Base-by-base conservation (phyloP, 2,113 vertebrate genomes). In the Canis aureus region DNA sequence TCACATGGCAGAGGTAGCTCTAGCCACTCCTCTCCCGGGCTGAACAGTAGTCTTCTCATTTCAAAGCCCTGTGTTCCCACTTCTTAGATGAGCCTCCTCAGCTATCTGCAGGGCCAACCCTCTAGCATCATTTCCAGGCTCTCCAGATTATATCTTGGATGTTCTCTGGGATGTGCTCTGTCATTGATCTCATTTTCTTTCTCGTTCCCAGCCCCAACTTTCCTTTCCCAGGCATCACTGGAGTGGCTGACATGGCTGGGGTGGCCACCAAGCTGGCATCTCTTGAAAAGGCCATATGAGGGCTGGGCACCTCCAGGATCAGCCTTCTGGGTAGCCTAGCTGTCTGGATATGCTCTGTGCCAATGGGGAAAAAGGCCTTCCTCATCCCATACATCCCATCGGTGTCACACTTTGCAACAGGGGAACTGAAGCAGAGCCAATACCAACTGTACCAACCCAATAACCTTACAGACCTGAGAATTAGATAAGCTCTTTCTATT, bases 311-410 rank as follows among this genome's bases (percentile, higher is more conserved):
- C 55, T 35, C 49, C 11, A 43, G 32, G 23, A 35, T 57, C 10
- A 32, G n/a, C 35, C 29, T 43, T 35, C 51, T 53, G 25, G 51
- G 59, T 10, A 11, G 55, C 27, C 29, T 0, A 43, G 22, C 27
- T 69, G 10, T 62, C 8, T 13, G 20, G 66, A 27, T 8, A 0
- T 69, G 38, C 19, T 49, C 51, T 15, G 8, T 10, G 51, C 25
- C 29, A 2, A 13, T 2, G 8, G 6, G 15, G 12, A 53, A 20
- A n/a, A 22, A 12, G 16, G 2, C 11, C 12, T 74, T 25, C 67
- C 11, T 32, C 2, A 3, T 27, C 43, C 20, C 13, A 3, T 25
- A 1, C 2, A 3, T 27, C 43, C 20, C 23, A 3, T 25, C 2
- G 0, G 60, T 27, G 11, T 55, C 79, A 62, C 0, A 11, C 8